Conservation (phyloP, 2,797 vertebrate genomes). For the Agapornis canus region DNA sequence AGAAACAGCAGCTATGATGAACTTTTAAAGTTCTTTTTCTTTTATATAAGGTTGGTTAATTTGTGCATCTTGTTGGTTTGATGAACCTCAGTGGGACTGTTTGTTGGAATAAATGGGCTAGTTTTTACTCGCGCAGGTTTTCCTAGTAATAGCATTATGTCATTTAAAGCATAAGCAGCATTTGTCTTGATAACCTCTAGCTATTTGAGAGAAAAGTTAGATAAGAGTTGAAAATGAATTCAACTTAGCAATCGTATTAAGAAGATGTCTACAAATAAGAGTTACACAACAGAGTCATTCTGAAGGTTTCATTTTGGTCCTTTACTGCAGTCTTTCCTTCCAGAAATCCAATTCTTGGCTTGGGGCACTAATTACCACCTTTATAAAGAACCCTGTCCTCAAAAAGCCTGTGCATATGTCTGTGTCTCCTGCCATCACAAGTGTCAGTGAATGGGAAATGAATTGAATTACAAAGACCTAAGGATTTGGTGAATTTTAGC, state of each 20-base stretch:
- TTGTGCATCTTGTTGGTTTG: neutral
- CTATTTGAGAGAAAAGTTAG: slow-evolving; percentile 36
- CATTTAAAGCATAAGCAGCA: neutral
- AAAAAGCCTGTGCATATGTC: neutral
- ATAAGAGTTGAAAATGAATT: slow-evolving; percentile 25
- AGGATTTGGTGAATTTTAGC: neutral
- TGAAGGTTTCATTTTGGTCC: neutral
- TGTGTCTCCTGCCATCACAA: neutral
- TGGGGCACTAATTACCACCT: neutral
- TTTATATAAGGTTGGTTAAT: neutral
- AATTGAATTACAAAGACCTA: neutral
- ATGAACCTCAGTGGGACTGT: neutral
- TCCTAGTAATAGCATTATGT: neutral
- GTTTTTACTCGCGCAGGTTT: slow-evolving; percentile 19
- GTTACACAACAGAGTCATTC: neutral
- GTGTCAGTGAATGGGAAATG: neutral
- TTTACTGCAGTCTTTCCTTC: neutral
- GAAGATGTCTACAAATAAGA: neutral
- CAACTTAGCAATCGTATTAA: neutral
- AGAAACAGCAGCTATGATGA: neutral
- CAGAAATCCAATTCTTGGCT: neutral
- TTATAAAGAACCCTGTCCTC: neutral
- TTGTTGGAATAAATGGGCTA: neutral
- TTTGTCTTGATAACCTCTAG: slow-evolving; percentile 27
- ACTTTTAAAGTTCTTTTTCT: neutral